Conservation (phyloP, 2,113 vertebrate genomes). For the Syngnathoides biaculeatus region DNA sequence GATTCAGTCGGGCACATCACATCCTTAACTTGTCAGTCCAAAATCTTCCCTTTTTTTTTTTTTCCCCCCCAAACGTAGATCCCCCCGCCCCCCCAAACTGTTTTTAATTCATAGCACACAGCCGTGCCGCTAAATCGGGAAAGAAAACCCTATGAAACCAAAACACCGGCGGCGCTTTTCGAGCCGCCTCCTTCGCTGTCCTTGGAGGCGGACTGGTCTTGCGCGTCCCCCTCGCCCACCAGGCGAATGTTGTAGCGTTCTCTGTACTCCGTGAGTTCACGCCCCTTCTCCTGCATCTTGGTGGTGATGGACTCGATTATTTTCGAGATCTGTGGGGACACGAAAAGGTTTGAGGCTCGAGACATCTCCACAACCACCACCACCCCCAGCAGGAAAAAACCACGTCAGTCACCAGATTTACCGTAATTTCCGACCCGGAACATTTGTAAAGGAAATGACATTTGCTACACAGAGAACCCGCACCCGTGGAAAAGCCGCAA, state of each 20-base stretch:
- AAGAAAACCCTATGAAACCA: slow-evolving; percentile 79
- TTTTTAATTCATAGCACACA: slow-evolving; percentile 9
- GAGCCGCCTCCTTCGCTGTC: slow-evolving; percentile 74
- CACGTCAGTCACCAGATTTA: no score
- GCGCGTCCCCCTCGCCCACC: slow-evolving; percentile 76
- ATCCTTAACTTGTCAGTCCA: background rate
- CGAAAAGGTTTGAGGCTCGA: background rate
- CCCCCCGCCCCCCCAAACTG: no score
- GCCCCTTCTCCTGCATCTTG: slow-evolving; percentile 86
- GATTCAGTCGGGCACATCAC: background rate
- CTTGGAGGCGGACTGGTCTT: slow-evolving; percentile 67
- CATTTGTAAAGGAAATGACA: no score
- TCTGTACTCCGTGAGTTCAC: slow-evolving; percentile 88
- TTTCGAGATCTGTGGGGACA: slow-evolving; percentile 74
- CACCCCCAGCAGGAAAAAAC: no score
- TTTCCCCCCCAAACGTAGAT: no score
- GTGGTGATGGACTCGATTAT: slow-evolving; percentile 79
- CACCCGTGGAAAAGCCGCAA: no score
- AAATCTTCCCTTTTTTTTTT: no score
- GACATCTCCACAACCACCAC: no score
- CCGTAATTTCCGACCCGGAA: no score
- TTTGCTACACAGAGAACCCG: no score
- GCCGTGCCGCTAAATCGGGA: background rate
- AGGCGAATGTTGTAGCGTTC: slow-evolving; percentile 91
- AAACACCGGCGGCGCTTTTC: slow-evolving; percentile 79